Evolutionary conservation across 2,797 vertebrate species (phyloP).

Genomic region (Okamejei kenojei): DNA sequence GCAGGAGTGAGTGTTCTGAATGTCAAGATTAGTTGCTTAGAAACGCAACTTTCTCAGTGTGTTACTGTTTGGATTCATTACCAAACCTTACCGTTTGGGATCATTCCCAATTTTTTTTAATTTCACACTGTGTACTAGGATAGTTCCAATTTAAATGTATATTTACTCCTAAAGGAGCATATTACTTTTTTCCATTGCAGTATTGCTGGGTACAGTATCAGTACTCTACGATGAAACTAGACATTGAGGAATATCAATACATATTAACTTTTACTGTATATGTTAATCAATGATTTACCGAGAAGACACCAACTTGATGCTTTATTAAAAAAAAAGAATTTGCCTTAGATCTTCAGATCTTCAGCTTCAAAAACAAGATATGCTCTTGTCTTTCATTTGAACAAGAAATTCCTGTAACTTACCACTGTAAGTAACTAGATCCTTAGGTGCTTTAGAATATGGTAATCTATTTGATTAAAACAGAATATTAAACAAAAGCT

Average conservation of each 20-base stretch:
- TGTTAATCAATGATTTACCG: not conserved
- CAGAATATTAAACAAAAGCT: not conserved
- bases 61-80: not conserved
- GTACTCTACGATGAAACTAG: not conserved
- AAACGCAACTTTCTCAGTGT: not conserved
- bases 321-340: not conserved
- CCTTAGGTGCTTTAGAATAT: conserved; percentile 31
- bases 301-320: not conserved
- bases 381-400: conserved; percentile 17
- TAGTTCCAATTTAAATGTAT: conserved; percentile 1
- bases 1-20: not conserved
- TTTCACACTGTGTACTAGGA: not conserved
- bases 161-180: not conserved
- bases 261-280: not conserved
- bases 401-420: conserved; percentile 16
- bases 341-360: conserved; percentile 7
- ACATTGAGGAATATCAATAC: not conserved
- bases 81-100: not conserved
- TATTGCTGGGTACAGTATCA: not conserved
- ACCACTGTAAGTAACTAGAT: conserved; percentile 28
- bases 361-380: conserved; percentile 13
- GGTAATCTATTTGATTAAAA: not conserved
- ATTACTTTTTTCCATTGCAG: not conserved
- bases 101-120: not conserved
- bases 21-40: conserved; percentile 31